Conservation (phyloP, 92 coral and sea anemone species). For the Parazoanthus swiftii region DNA sequence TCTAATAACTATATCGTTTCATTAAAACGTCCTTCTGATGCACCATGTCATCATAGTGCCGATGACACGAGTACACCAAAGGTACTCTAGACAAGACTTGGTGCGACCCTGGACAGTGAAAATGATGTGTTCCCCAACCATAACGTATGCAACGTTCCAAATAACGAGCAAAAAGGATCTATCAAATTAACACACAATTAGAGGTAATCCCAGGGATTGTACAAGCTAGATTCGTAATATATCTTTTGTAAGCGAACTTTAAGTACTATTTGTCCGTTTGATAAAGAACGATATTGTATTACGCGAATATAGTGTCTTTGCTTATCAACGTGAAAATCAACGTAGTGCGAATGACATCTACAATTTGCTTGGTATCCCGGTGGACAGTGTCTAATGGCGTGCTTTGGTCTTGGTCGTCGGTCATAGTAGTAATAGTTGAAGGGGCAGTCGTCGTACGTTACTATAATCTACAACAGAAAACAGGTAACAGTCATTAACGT, state of each 20-base stretch:
- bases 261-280: slow-evolving; percentile 2
- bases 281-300: slow-evolving; percentile 4
- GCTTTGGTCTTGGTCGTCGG: slow-evolving; percentile 10
- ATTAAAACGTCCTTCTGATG: background rate
- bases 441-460: background rate
- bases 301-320: slow-evolving; percentile 4
- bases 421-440: background rate
- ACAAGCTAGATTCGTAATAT: slow-evolving; percentile 1
- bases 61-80: no score
- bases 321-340: slow-evolving; percentile 1
- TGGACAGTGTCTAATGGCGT: slow-evolving; percentile 6
- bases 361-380: slow-evolving; percentile 4
- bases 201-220: slow-evolving; percentile 6
- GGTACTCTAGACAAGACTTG: no score
- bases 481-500: slow-evolving; percentile 11
- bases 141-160: no score
- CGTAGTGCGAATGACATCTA: no score
- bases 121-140: no score
- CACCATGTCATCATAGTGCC: no score
- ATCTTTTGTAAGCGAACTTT: background rate
- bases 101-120: no score
- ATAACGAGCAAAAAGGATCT: no score
- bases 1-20: no score
- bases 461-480: background rate
- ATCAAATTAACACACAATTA: no score